phyloP scores from a whole-genome alignment of 1,140 invertebrate species.

The Ceratitis capitata region DNA sequence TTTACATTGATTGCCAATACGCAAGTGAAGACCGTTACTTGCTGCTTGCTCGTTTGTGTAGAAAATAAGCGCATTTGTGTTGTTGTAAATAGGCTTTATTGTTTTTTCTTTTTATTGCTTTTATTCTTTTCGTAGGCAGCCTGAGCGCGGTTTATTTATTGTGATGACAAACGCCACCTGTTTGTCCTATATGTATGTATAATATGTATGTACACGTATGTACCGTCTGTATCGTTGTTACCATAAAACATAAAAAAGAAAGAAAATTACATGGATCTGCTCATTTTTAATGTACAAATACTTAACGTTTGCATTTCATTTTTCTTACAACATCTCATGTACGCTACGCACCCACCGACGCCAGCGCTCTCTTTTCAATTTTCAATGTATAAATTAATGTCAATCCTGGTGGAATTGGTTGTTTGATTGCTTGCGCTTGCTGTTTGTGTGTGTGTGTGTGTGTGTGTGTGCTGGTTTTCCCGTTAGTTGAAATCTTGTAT shows the following conservation, averaged over 20 bases:
- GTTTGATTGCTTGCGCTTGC: neutral
- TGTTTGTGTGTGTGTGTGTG: neutral
- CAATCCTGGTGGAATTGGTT: conserved; percentile 9
- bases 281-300: conserved; percentile 19
- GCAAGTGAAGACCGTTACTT: too few species aligned
- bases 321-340: neutral
- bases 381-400: conserved; percentile 20
- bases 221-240: neutral
- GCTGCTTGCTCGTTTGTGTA: too few species aligned
- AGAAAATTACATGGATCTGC: neutral
- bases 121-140: neutral
- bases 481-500: neutral
- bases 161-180: neutral
- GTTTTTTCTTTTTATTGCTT: neutral
- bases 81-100: neutral
- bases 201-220: too few species aligned
- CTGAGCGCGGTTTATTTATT: neutral
- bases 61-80: neutral
- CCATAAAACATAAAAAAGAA: neutral
- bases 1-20: neutral
- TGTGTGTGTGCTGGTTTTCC: neutral
- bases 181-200: too few species aligned
- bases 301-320: conserved; percentile 19
- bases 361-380: neutral
- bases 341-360: neutral